A percentile compares a stretch with the other conserved stretches of the same genome.
These are phyloP conservation scores for Sebastes fasciatus DNA, from an alignment of 2,113 vertebrate genomes.

Conservation along the genomic window DNA sequence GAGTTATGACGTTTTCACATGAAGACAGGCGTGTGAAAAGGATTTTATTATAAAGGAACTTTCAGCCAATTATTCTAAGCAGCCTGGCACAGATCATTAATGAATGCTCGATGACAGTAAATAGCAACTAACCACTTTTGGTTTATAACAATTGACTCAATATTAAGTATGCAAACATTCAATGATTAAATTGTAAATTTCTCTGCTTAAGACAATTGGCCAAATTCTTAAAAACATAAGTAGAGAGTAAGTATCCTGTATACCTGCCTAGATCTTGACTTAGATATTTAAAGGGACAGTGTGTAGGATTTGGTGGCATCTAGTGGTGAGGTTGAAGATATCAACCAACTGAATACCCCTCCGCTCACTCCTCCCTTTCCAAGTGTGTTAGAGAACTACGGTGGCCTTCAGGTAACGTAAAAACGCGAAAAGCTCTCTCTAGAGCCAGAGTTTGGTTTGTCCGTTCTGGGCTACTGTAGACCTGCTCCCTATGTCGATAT, in stretches of 20 bases:
- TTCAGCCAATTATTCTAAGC: not conserved
- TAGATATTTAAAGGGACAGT: not conserved
- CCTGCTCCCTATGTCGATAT: too few species aligned
- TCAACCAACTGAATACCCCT: too few species aligned
- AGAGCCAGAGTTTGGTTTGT: too few species aligned
- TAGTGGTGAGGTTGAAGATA: too few species aligned
- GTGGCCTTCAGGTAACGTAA: too few species aligned
- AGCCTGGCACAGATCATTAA: not conserved
- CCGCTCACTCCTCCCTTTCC: too few species aligned
- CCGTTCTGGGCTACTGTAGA: too few species aligned
- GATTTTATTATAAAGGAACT: not conserved
- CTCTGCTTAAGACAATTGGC: not conserved
- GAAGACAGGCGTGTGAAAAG: not conserved
- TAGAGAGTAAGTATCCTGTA: not conserved
- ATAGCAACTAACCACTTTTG: not conserved
- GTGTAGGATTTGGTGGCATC: too few species aligned
- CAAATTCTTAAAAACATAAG: not conserved
- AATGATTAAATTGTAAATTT: not conserved
- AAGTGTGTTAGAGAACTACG: too few species aligned
- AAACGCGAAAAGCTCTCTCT: too few species aligned
- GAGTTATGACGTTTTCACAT: conserved; percentile 21
- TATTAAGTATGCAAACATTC: not conserved
- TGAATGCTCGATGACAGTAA: not conserved
- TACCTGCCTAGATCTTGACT: not conserved
- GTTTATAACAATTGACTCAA: not conserved